Evolutionary conservation across 2,113 vertebrate species (phyloP).

Genomic region (Nanorana parkeri): DNA sequence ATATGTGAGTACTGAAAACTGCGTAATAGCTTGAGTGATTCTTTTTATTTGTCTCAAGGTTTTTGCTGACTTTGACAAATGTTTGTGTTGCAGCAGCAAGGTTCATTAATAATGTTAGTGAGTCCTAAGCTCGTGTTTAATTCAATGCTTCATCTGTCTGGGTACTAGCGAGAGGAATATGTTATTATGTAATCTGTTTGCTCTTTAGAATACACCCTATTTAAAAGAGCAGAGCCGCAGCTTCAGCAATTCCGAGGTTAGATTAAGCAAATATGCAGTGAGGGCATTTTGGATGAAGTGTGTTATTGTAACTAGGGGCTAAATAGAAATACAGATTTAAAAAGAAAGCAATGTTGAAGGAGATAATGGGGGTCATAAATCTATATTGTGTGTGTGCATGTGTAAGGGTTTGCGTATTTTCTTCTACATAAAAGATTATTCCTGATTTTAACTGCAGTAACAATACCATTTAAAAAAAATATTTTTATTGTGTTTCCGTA

Average conservation of each 20-base stretch:
- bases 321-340: neutral
- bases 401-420: too few relatives aligned
- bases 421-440: too few relatives aligned
- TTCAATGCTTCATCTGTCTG: constrained; percentile 41
- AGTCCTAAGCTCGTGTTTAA: constrained; percentile 40
- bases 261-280: neutral
- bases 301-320: neutral
- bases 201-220: constrained; percentile 20
- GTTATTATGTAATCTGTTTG: constrained; percentile 37
- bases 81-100: constrained; percentile 42
- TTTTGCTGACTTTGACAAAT: constrained; percentile 51
- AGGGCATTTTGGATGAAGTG: neutral
- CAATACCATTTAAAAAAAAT: too few relatives aligned
- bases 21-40: constrained; percentile 8
- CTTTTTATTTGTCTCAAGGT: constrained; percentile 37
- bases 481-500: too few relatives aligned
- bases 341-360: neutral
- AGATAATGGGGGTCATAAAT: too few relatives aligned
- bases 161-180: constrained; percentile 32
- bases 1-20: constrained; percentile 18
- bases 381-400: too few relatives aligned
- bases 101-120: constrained; percentile 55
- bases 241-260: neutral
- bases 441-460: too few relatives aligned
- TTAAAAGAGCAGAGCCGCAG: neutral